Conservation (phyloP, 2,888 invertebrate species). For the Eilema depressum region DNA sequence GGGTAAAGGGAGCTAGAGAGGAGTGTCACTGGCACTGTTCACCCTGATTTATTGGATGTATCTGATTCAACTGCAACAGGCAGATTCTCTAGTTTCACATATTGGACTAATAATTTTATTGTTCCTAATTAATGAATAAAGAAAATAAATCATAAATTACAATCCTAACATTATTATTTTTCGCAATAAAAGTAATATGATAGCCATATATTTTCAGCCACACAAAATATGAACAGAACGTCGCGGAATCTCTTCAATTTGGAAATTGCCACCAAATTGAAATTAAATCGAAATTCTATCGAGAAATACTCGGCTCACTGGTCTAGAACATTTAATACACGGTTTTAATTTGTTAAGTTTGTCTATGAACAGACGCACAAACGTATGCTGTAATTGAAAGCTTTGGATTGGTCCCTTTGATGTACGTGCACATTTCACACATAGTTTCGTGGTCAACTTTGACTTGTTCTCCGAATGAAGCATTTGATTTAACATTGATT, state of each 20-base stretch:
- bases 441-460: neutral
- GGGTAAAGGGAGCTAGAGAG: too few species aligned
- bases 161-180: neutral
- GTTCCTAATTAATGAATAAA: too few species aligned
- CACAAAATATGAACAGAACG: neutral
- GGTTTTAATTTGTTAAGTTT: neutral
- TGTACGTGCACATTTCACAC: neutral
- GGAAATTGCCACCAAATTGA: neutral
- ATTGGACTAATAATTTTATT: too few species aligned
- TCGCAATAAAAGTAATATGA: neutral
- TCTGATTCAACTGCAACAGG: too few species aligned
- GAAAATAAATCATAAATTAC: too few species aligned
- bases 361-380: neutral
- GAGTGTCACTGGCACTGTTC: too few species aligned
- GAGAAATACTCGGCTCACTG: slow-evolving; percentile 1
- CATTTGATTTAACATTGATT: neutral
- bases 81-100: too few species aligned
- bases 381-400: neutral
- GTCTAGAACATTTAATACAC: neutral
- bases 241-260: neutral
- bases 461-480: neutral
- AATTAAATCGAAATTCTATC: neutral
- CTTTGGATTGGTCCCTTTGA: neutral
- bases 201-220: neutral
- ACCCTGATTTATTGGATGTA: too few species aligned